Base-by-base conservation (phyloP, 2,888 invertebrate species). In the Rotaria macrura region DNA sequence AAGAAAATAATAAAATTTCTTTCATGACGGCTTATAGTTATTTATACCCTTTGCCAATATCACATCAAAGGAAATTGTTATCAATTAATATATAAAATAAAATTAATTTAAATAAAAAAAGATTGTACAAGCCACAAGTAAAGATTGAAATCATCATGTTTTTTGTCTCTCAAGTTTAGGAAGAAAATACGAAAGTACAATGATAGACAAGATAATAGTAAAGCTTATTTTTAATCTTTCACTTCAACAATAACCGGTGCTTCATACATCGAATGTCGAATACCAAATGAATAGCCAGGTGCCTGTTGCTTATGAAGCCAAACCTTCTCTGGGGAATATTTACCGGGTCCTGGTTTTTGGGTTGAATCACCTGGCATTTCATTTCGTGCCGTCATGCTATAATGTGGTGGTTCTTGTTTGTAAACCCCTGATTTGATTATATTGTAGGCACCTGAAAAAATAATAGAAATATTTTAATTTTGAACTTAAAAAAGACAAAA, bases 321-420 rank as follows among this genome's bases (percentile, higher is more conserved):
- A 91, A 96, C 96, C 93, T 95, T 95, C 93, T 96, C 96, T 47
- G 96, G 96, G 87, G 94, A 94, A 91, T 97, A 95, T 87, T 95
- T 95, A 88, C 96, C 96, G 86, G 97, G 97, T 88, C 96, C 96
- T 38, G 95, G 95, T 90, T 94, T 94, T 89, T 93, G 93, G 79
- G 94, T 94, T 87, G 94, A 93, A 91, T 95, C 95, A 14, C 93
- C 93, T 0, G 95, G 95, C 87, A 94, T 91, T 89, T 93, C 93
- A 89, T 94, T 94, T 87, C 96, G 93, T 84, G 94, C 94, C 84
- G 95, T 94, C 90, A 97, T 95, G 84, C 95, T 95, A 90, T 95
- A 97, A 87, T 95, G 93, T 0, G 96, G 96, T 43, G 95, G 93
- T 87, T 91, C 91, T 72, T 89, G 87, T 88, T 92, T 92, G 89